Conservation (phyloP, 2,888 invertebrate genomes). For the Calliopum simillimum region DNA sequence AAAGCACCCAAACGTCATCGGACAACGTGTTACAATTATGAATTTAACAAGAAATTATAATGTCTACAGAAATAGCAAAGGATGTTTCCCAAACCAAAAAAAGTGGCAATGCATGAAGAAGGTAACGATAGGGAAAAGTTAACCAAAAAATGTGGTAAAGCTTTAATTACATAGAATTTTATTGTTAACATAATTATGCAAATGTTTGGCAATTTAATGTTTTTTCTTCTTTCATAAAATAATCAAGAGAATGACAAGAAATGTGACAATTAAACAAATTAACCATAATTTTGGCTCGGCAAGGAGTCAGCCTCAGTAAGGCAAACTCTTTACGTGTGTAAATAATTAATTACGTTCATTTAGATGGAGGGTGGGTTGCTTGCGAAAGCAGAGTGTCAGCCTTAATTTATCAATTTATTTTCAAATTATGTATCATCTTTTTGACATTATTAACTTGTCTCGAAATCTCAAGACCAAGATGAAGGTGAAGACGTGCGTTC, state of each 20-base stretch:
- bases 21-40: conserved; percentile 60
- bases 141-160: conserved; percentile 7
- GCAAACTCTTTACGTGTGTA: conserved; percentile 54
- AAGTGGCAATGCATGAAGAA: background rate
- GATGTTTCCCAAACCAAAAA: background rate
- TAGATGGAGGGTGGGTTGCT: conserved; percentile 10
- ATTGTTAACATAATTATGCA: conserved; percentile 64
- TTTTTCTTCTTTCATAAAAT: background rate
- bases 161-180: conserved; percentile 55
- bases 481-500: conserved; percentile 1
- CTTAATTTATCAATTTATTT: conserved; percentile 55
- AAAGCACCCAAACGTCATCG: background rate
- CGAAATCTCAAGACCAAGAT: background rate
- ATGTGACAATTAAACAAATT: conserved; percentile 19
- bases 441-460: conserved; percentile 42
- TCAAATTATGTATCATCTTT: conserved; percentile 47
- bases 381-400: background rate
- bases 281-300: background rate
- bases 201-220: conserved; percentile 46
- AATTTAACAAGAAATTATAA: conserved; percentile 63
- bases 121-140: background rate
- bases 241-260: background rate
- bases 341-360: conserved; percentile 44
- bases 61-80: background rate
- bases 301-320: background rate